Conservation (phyloP, 1,140 invertebrate species). For the Caenorhabditis briggsae region DNA sequence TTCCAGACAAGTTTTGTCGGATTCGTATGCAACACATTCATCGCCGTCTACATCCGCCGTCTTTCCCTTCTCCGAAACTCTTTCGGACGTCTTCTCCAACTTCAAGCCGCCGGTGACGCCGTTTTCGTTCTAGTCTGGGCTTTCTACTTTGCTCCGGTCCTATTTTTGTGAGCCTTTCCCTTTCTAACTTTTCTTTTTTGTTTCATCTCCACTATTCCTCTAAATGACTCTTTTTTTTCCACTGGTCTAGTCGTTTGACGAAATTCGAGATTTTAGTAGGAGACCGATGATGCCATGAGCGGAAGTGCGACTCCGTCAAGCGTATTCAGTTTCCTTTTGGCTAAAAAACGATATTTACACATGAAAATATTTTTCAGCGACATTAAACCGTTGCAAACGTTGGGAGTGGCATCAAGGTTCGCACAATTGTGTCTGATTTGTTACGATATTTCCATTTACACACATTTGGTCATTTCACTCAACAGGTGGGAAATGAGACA, state of each 20-base stretch:
- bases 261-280: conserved; percentile 24
- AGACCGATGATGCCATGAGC: conserved; percentile 4
- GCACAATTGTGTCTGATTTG: conserved; percentile 58
- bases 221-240: not conserved
- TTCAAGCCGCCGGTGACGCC: conserved; percentile 56
- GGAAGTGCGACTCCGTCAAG: conserved; percentile 26
- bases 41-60: conserved; percentile 43
- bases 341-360: conserved; percentile 33
- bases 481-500: conserved; percentile 32
- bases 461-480: conserved; percentile 57
- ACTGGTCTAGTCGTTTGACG: conserved; percentile 14
- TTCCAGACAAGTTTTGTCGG: conserved; percentile 53
- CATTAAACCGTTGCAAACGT: conserved; percentile 39
- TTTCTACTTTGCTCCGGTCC: conserved; percentile 59
- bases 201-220: not conserved
- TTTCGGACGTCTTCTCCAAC: conserved; percentile 57
- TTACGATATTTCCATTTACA: conserved; percentile 61
- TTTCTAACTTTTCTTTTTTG: not conserved
- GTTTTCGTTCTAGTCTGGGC: conserved; percentile 50
- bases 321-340: conserved; percentile 29
- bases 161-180: conserved; percentile 51
- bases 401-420: conserved; percentile 39
- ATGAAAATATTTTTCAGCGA: conserved; percentile 33
- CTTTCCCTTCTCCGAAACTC: conserved; percentile 54
- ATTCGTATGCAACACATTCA: conserved; percentile 43